Evolutionary conservation across 2,113 vertebrate genomes (phyloP), one percentile per base, ranked within the genome.

Genomic region (Eudyptes chrysolophus): DNA sequence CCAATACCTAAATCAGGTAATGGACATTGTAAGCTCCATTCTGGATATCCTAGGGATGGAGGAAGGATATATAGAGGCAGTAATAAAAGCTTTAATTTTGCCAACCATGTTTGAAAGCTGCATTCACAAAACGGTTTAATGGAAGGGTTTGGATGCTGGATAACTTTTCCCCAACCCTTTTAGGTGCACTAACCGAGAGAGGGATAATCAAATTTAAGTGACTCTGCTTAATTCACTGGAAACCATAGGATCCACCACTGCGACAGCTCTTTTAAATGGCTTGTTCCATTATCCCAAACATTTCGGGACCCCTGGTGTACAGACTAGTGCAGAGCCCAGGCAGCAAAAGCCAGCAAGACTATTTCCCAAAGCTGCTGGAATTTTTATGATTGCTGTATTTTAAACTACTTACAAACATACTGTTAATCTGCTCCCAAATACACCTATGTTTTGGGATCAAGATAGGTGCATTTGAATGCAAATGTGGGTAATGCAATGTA

Each of bases 351-450:
- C 94, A 94, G 83, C 69, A 90, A 94, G 92, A 64, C 38, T 44
- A 48, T 95, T 91, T 81, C 65, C 87, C 55, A 68, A 76, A 82
- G 14, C 76, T 90, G 95, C 82, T 91, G 91, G 81, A 87, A 81
- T 96, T 90, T 96, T 85, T 77, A 48, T 84, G 80, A 93, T 84
- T 96, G 92, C 80, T 64, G 54, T 70, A 90, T 97, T 97, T 96
- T 82, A 66, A 96, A 90, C 66, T 90, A 46, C 89, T 89, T 87
- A 89, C 55, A 80, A 76, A 94, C 64, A 79, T 75, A 46, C 42
- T 75, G 90, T 87, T 84, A 95, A 64, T 94, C 87, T 93, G 74
- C 49, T 95, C 80, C 75, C 49, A 80, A 90, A 84, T 66, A 90
- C 94, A 87, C 93, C 82, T 87, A 26, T 93, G 89, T 87, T 97